phyloP scores from a whole-genome alignment of 2,888 invertebrate species.

The Oscheius sp. region DNA sequence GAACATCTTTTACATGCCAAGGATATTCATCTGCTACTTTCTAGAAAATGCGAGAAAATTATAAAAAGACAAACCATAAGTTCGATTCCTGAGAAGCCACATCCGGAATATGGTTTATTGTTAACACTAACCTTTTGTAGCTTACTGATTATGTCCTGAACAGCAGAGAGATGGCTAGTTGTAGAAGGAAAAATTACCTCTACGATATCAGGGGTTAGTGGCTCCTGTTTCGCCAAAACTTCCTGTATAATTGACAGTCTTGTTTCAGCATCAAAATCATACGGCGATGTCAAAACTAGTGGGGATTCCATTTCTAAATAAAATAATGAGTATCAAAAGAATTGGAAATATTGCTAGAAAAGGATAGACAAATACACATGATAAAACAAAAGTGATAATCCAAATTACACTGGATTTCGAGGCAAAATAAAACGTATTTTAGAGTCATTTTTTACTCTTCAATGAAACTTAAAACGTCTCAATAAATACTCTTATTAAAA shows the following conservation, averaged over 20 bases:
- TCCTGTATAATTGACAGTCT: no score
- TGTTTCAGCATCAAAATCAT: no score
- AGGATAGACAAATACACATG: no score
- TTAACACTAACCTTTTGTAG: not conserved
- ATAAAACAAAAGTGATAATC: no score
- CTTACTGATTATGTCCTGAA: not conserved
- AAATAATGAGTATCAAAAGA: no score
- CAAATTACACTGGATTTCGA: no score
- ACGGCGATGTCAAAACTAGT: no score
- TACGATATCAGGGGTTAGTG: not conserved
- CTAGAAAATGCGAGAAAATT: not conserved
- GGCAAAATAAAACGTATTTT: not conserved
- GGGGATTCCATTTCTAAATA: no score
- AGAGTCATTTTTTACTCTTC: not conserved
- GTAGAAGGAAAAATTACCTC: not conserved
- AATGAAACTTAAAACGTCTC: no score
- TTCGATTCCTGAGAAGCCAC: not conserved
- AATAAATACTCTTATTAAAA: no score
- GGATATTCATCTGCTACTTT: conserved; percentile 4
- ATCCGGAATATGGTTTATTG: not conserved
- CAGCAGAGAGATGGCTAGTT: not conserved
- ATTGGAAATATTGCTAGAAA: no score
- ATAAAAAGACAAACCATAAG: not conserved
- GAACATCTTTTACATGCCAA: not conserved
- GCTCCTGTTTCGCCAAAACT: not conserved